phyloP scores from a whole-genome alignment of 2,888 invertebrate species.

The Bedellia somnulentella region DNA sequence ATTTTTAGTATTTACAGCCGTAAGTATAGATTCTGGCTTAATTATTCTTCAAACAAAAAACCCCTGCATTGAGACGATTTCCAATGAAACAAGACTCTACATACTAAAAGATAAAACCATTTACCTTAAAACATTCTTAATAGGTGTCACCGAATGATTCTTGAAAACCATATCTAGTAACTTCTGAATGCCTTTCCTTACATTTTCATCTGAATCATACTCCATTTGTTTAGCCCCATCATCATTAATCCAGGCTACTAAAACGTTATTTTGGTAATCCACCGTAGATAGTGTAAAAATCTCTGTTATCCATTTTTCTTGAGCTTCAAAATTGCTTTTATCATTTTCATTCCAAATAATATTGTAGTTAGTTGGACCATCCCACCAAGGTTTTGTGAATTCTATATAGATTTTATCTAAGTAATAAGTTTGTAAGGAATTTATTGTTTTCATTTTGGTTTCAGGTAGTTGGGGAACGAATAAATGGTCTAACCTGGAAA shows the following conservation, averaged over 20 bases:
- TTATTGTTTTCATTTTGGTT: slow-evolving; percentile 37
- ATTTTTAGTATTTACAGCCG: too few species aligned
- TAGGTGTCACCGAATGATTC: neutral
- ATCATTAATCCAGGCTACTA: slow-evolving; percentile 60
- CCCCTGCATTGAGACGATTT: too few species aligned
- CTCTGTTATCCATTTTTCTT: slow-evolving; percentile 2
- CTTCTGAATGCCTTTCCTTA: slow-evolving; percentile 2
- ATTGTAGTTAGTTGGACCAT: neutral
- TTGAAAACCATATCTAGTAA: neutral
- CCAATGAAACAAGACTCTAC: neutral
- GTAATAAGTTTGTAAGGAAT: slow-evolving; percentile 54
- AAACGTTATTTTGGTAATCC: slow-evolving; percentile 18
- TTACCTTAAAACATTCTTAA: slow-evolving; percentile 1
- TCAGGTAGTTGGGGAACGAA: slow-evolving; percentile 6
- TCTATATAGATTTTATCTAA: slow-evolving; percentile 60
- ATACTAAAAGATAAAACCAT: too few species aligned
- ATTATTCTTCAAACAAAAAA: too few species aligned
- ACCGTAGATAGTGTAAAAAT: slow-evolving; percentile 1
- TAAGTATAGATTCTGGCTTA: too few species aligned
- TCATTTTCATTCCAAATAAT: slow-evolving; percentile 2
- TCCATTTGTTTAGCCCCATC: slow-evolving; percentile 53
- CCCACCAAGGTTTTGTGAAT: slow-evolving; percentile 3
- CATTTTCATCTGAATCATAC: slow-evolving; percentile 25
- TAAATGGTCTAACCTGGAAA: neutral
- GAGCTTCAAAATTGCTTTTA: neutral